Evolutionary conservation across 2,888 invertebrate species (phyloP).

Genomic region (Oscheius sp.): DNA sequence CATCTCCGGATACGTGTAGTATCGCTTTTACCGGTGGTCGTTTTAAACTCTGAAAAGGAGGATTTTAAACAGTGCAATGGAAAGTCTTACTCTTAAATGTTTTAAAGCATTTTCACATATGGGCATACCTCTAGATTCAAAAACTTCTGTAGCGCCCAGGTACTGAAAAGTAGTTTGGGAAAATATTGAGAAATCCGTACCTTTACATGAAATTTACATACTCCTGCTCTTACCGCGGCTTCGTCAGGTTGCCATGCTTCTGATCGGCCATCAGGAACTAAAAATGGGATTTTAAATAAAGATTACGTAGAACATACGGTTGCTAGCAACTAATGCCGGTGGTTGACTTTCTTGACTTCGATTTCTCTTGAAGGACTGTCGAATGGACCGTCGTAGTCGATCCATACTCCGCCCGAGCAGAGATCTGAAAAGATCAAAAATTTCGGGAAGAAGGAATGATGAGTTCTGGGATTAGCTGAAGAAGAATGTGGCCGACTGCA

Average conservation of each 20-base stretch:
- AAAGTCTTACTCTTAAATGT: slow-evolving; percentile 85
- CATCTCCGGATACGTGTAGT: slow-evolving; percentile 81
- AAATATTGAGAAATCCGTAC: no score
- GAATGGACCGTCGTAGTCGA: slow-evolving; percentile 81
- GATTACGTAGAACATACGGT: background rate
- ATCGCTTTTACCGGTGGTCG: slow-evolving; percentile 84
- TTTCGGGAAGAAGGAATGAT: background rate
- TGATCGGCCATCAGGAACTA: slow-evolving; percentile 12
- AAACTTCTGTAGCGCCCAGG: slow-evolving; percentile 98
- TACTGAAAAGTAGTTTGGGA: slow-evolving; percentile 81
- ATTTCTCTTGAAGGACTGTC: slow-evolving; percentile 85
- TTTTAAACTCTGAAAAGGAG: slow-evolving; percentile 82
- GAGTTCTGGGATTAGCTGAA: background rate
- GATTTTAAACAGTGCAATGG: no score
- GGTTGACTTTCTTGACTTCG: slow-evolving; percentile 75
- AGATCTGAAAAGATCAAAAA: slow-evolving; percentile 39
- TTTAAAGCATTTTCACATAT: slow-evolving; percentile 99
- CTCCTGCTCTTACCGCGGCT: slow-evolving; percentile 91
- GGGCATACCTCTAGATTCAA: slow-evolving; percentile 98
- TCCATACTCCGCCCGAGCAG: slow-evolving; percentile 68
- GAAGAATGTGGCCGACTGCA: background rate
- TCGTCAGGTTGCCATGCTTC: slow-evolving; percentile 82
- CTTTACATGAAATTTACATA: slow-evolving; percentile 96
- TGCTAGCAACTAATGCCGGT: slow-evolving; percentile 77
- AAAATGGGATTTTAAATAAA: background rate